phyloP scores from a whole-genome alignment of 2,113 vertebrate species.

The Cisticola juncidis region DNA sequence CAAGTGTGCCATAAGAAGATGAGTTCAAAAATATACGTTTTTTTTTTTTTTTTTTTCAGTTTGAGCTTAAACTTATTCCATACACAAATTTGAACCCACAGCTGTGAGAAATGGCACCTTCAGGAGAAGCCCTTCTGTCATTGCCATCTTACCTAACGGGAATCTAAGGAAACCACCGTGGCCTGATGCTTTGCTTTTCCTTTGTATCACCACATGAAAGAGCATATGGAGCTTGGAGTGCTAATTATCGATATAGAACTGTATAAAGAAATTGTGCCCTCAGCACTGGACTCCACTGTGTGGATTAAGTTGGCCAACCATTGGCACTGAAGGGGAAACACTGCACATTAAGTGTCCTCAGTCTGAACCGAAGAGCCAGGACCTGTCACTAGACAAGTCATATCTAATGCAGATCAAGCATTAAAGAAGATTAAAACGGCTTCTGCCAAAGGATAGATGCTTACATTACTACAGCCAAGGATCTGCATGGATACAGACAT shows the following conservation, averaged over 20 bases:
- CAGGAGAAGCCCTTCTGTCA: constrained; percentile 3
- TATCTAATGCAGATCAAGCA: background rate
- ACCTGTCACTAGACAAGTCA: background rate
- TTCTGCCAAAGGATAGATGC: background rate
- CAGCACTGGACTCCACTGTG: background rate
- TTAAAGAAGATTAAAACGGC: background rate
- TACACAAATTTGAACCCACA: background rate
- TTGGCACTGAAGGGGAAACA: background rate
- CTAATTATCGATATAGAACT: background rate
- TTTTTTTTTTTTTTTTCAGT: background rate
- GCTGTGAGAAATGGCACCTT: constrained; percentile 10
- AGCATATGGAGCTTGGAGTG: background rate
- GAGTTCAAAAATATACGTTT: background rate
- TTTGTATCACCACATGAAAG: background rate
- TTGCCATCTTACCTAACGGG: background rate
- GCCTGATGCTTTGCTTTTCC: background rate
- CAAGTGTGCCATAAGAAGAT: background rate
- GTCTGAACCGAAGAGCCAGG: background rate
- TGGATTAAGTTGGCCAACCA: background rate
- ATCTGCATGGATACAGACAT: background rate
- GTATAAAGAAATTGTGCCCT: background rate
- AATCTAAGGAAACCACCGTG: background rate
- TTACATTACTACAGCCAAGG: background rate
- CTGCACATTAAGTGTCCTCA: background rate
- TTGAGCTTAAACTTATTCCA: background rate